phyloP scores from a whole-genome alignment of 1,140 invertebrate species.

The Apis dorsata region DNA sequence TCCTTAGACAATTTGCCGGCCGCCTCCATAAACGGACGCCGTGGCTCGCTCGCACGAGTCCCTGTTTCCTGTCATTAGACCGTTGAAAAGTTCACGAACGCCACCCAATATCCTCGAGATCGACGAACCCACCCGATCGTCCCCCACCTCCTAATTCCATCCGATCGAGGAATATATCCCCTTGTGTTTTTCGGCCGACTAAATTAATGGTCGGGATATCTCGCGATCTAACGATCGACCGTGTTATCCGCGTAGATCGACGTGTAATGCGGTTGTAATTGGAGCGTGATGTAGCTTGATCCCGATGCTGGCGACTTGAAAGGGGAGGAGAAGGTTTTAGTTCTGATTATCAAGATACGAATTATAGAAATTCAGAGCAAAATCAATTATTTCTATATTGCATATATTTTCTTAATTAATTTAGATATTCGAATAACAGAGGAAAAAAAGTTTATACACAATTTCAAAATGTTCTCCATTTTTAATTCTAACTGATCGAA shows the following conservation, averaged over 20 bases:
- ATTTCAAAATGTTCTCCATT: no score
- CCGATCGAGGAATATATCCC: no score
- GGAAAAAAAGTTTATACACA: no score
- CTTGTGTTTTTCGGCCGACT: neutral
- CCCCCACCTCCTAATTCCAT: no score
- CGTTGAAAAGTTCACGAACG: conserved; percentile 54
- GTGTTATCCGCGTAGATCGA: neutral
- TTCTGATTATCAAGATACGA: no score
- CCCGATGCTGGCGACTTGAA: neutral
- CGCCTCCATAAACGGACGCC: conserved; percentile 64
- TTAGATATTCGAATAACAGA: no score
- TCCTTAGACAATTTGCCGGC: conserved; percentile 64
- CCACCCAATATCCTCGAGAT: conserved; percentile 9
- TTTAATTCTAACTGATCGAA: no score
- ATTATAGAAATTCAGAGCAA: no score
- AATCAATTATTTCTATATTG: no score
- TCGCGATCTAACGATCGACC: neutral
- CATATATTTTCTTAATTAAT: no score
- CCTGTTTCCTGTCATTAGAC: conserved; percentile 64
- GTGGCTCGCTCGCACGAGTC: conserved; percentile 55
- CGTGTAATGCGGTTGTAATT: neutral
- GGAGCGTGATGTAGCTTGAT: neutral
- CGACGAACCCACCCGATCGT: conserved; percentile 6
- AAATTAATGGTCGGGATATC: neutral
- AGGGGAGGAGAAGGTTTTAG: no score